Conservation (phyloP, 2,113 vertebrate genomes). For the Amblyornis subalaris region DNA sequence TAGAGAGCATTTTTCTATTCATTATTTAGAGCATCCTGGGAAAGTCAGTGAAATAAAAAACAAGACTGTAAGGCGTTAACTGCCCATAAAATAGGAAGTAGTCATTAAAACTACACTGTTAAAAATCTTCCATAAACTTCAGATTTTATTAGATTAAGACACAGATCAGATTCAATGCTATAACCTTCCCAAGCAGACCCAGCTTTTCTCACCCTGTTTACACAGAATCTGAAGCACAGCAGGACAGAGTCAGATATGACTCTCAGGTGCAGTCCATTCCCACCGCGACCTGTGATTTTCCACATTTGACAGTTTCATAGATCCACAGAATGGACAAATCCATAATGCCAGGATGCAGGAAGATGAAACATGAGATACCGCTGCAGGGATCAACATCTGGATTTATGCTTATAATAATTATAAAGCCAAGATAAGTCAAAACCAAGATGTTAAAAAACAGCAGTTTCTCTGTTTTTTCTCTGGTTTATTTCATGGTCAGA, state of each 20-base stretch:
- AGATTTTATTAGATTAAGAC: background rate
- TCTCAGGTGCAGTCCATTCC: background rate
- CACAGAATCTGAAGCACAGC: background rate
- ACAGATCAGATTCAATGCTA: background rate
- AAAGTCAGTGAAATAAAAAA: background rate
- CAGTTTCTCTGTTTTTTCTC: background rate
- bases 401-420: background rate
- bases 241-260: background rate
- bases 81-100: background rate
- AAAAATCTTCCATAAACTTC: background rate
- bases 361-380: background rate
- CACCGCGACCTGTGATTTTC: background rate
- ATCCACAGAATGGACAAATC: background rate
- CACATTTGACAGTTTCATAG: rapidly evolving
- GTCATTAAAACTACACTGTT: background rate
- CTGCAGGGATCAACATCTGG: background rate
- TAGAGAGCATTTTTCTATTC: background rate
- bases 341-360: background rate
- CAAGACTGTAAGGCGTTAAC: background rate
- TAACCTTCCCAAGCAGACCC: background rate
- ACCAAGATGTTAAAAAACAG: background rate
- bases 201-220: background rate
- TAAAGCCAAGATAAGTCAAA: conserved; percentile 4
- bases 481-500: conserved; percentile 26
- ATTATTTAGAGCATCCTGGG: background rate